These are phyloP conservation scores for Rhadina sibilatrix DNA, from an alignment of 2,113 vertebrate genomes.

Conservation along the genomic window DNA sequence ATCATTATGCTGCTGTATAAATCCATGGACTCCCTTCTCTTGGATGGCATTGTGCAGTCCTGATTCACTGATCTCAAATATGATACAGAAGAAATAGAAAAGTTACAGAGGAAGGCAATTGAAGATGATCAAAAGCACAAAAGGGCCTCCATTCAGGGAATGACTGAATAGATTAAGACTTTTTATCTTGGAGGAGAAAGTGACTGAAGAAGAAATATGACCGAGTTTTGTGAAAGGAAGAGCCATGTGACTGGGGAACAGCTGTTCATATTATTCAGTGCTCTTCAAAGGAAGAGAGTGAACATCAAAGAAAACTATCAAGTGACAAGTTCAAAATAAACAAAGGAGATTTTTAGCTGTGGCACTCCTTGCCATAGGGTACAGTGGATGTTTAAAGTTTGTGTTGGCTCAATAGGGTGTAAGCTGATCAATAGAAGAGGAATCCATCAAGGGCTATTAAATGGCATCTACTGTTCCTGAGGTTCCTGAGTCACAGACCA, in stretches of 20 bases:
- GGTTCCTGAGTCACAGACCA: not conserved
- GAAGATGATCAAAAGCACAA: slow-evolving; percentile 51
- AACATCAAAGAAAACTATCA: not conserved
- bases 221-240: not conserved
- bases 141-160: slow-evolving; percentile 26
- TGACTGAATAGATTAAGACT: slow-evolving; percentile 35
- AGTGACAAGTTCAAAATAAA: slow-evolving; percentile 28
- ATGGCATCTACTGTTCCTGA: not conserved
- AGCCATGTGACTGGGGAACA: not conserved
- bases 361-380: not conserved
- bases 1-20: not conserved
- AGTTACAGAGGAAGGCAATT: slow-evolving; percentile 38
- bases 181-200: slow-evolving; percentile 23
- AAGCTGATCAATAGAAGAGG: not conserved
- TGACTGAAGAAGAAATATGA: slow-evolving; percentile 11
- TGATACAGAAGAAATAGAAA: slow-evolving; percentile 17
- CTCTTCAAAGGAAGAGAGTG: slow-evolving; percentile 12
- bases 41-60: not conserved
- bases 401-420: not conserved
- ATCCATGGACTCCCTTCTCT: not conserved
- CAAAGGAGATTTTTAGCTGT: not conserved
- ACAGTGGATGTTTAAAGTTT: not conserved
- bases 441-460: not conserved
- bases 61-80: slow-evolving; percentile 39
- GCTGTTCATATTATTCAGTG: slow-evolving; percentile 18